phyloP scores from a whole-genome alignment of 2,888 invertebrate species.

The Eristalinus sepulchralis region DNA sequence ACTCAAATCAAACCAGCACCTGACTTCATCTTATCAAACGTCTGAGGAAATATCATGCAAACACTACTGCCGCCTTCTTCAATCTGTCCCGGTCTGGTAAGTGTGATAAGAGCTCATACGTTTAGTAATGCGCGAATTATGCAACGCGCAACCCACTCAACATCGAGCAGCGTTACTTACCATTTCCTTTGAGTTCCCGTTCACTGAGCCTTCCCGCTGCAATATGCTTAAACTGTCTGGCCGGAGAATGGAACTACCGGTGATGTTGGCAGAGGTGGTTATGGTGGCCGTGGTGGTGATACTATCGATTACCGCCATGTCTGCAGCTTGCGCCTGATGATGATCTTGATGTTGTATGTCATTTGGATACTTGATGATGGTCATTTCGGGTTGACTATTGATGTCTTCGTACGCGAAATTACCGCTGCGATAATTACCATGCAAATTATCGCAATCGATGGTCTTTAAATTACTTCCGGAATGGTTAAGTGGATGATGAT shows the following conservation, averaged over 20 bases:
- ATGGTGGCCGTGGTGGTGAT: slow-evolving; percentile 6
- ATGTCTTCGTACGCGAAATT: slow-evolving; percentile 75
- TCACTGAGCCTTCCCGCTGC: slow-evolving; percentile 48
- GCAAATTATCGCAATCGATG: slow-evolving; percentile 74
- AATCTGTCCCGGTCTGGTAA: slow-evolving; percentile 2
- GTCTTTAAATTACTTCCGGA: slow-evolving; percentile 73
- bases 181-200: slow-evolving; percentile 67
- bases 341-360: slow-evolving; percentile 22
- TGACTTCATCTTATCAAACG: slow-evolving; percentile 12
- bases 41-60: neutral
- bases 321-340: slow-evolving; percentile 18
- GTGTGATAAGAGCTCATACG: slow-evolving; percentile 29
- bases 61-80: neutral
- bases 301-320: slow-evolving; percentile 34
- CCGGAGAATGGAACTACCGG: slow-evolving; percentile 23
- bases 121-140: slow-evolving; percentile 7
- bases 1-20: neutral
- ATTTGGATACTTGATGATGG: slow-evolving; percentile 42
- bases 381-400: slow-evolving; percentile 41
- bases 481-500: slow-evolving; percentile 37
- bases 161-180: slow-evolving; percentile 45
- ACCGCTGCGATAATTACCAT: slow-evolving; percentile 77
- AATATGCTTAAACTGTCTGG: slow-evolving; percentile 3
- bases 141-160: slow-evolving; percentile 2
- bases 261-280: neutral